Conservation (phyloP, 2,888 invertebrate genomes). For the Anthoptus insignis region DNA sequence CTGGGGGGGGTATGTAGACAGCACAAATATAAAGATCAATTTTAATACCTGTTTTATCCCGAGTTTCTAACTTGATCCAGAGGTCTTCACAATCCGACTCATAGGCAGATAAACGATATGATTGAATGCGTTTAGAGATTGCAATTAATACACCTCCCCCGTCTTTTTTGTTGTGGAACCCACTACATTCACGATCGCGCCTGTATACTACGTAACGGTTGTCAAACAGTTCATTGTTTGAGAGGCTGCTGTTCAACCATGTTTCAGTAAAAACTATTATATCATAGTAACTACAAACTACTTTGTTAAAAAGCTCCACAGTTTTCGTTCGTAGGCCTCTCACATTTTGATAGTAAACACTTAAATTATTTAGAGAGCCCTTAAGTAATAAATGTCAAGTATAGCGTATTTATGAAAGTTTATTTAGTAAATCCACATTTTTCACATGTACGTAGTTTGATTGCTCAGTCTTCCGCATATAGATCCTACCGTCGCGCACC, state of each 20-base stretch:
- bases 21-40: not conserved
- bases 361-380: not conserved
- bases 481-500: slow-evolving; percentile 21
- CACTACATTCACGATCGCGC: not conserved
- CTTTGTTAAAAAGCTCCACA: not conserved
- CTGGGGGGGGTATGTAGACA: not conserved
- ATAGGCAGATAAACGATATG: not conserved
- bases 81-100: not conserved
- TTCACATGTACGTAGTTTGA: not conserved
- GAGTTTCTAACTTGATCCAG: not conserved
- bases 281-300: slow-evolving; percentile 9
- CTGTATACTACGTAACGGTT: slow-evolving; percentile 9
- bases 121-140: not conserved
- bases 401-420: not conserved
- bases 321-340: slow-evolving; percentile 6
- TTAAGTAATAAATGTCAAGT: not conserved
- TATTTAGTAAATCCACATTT: not conserved
- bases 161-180: not conserved
- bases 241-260: slow-evolving; percentile 26
- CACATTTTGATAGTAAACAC: slow-evolving; percentile 30
- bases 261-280: slow-evolving; percentile 35
- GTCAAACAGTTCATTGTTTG: slow-evolving; percentile 28
- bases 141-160: slow-evolving; percentile 9
- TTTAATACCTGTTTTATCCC: not conserved
- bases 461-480: slow-evolving; percentile 10